A percentile compares a stretch with the other conserved stretches of the same genome.
Conservation (phyloP, 2,797 vertebrate genomes). For the Serranus cabrilla region DNA sequence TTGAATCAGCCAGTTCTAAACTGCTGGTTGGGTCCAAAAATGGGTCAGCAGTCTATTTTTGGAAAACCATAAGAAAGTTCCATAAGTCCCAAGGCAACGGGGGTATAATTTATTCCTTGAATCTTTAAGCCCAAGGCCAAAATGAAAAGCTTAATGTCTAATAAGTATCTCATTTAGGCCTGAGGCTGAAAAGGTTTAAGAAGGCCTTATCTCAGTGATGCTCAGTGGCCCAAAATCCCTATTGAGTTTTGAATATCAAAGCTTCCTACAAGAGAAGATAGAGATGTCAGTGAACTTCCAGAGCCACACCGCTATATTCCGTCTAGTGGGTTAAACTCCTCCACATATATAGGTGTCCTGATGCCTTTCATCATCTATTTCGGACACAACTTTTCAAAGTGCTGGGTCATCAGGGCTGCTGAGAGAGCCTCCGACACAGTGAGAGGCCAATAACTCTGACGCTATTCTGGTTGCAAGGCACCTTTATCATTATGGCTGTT, state of each 20-base stretch:
- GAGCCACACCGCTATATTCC: slow-evolving; percentile 9
- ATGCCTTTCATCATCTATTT: slow-evolving; percentile 37
- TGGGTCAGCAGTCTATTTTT: slow-evolving; percentile 58
- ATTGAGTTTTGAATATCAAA: slow-evolving; percentile 61
- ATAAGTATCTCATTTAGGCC: slow-evolving; percentile 70
- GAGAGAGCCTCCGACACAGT: slow-evolving; percentile 16
- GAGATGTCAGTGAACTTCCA: slow-evolving; percentile 34
- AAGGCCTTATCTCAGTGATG: slow-evolving; percentile 49
- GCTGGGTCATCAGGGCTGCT: slow-evolving; percentile 48
- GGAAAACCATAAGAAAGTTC: slow-evolving; percentile 45
- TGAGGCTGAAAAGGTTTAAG: slow-evolving; percentile 58
- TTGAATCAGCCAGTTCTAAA: slow-evolving; percentile 47
- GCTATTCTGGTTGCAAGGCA: slow-evolving; percentile 43
- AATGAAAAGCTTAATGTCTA: slow-evolving; percentile 64
- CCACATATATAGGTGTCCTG: slow-evolving; percentile 20
- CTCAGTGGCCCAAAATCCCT: slow-evolving; percentile 48
- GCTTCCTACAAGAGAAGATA: slow-evolving; percentile 41
- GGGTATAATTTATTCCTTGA: slow-evolving; percentile 61
- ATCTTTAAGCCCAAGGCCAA: slow-evolving; percentile 57
- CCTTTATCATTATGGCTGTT: slow-evolving; percentile 49
- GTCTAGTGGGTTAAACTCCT: slow-evolving; percentile 33
- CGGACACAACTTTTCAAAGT: slow-evolving; percentile 41
- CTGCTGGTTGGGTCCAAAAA: slow-evolving; percentile 38
- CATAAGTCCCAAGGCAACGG: slow-evolving; percentile 43
- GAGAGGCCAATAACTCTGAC: slow-evolving; percentile 47